phyloP scores from a whole-genome alignment of 1,140 invertebrate species.

The Wiebesia pumilae region DNA sequence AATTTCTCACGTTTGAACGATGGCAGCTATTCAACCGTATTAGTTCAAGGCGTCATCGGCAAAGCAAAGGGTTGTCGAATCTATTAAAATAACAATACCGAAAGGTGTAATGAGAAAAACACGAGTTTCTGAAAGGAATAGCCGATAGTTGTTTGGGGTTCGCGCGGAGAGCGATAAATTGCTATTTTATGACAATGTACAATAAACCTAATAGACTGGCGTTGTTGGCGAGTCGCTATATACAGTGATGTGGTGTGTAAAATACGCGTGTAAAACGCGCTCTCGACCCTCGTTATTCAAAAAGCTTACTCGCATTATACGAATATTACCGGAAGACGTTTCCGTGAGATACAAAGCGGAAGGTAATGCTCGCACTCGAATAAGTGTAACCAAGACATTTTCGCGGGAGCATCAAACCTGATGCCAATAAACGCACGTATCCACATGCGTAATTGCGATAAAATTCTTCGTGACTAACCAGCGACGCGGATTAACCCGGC shows the following conservation, averaged over 20 bases:
- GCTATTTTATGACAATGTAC: background rate
- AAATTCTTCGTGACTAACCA: slow-evolving; percentile 37
- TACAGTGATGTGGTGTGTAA: too few relatives aligned
- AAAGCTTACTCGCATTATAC: too few relatives aligned
- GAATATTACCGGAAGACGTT: too few relatives aligned
- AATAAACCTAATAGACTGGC: background rate
- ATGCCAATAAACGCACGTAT: too few relatives aligned
- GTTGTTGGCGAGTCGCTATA: too few relatives aligned
- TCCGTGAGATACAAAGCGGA: too few relatives aligned
- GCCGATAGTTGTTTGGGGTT: background rate
- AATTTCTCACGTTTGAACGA: background rate
- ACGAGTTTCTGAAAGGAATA: background rate
- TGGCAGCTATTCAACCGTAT: background rate
- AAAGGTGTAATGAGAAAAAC: background rate
- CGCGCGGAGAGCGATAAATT: background rate
- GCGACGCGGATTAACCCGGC: background rate
- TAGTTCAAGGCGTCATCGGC: background rate
- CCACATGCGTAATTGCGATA: background rate
- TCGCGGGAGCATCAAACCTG: background rate
- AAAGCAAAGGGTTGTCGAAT: background rate
- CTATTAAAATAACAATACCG: too few relatives aligned
- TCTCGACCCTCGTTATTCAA: too few relatives aligned
- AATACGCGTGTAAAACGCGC: too few relatives aligned
- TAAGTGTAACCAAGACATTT: background rate
- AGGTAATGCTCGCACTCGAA: background rate